These are phyloP conservation scores for Thera britannica DNA, from an alignment of 2,888 invertebrate genomes.

Conservation along the genomic window DNA sequence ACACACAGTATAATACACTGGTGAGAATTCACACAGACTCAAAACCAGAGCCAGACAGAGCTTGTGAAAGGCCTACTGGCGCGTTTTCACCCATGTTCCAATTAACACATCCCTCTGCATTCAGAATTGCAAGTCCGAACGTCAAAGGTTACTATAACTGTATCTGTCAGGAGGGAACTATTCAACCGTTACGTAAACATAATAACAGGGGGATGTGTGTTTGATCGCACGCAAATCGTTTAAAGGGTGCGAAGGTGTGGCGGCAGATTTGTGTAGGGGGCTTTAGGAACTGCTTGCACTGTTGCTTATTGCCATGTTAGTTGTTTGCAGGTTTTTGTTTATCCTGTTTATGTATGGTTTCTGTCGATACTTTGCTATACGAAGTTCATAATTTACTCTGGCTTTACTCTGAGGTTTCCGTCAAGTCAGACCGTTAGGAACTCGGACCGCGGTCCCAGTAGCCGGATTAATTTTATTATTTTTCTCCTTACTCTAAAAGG, in stretches of 20 bases:
- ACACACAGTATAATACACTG: too few relatives aligned
- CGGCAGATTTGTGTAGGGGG: constrained; percentile 15
- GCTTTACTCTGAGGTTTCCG: too few relatives aligned
- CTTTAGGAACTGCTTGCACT: constrained; percentile 21
- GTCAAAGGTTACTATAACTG: constrained; percentile 14
- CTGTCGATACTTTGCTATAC: not conserved
- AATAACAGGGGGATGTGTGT: constrained; percentile 28
- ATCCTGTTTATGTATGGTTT: not conserved
- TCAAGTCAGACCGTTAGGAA: too few relatives aligned
- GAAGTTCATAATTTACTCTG: not conserved
- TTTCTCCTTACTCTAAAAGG: too few relatives aligned
- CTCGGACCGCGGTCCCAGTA: too few relatives aligned
- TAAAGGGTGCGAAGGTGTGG: constrained; percentile 23
- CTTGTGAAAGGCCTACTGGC: too few relatives aligned
- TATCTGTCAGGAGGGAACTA: constrained; percentile 19
- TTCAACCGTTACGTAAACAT: constrained; percentile 29
- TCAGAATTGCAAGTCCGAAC: not conserved
- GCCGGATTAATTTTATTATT: too few relatives aligned
- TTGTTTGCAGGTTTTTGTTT: constrained; percentile 14
- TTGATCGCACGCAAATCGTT: constrained; percentile 29
- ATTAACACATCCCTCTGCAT: too few relatives aligned
- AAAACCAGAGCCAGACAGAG: too few relatives aligned
- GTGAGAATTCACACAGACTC: too few relatives aligned
- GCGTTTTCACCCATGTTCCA: too few relatives aligned
- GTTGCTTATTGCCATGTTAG: constrained; percentile 9